Conservation (phyloP, 2,113 vertebrate genomes). For the Amblyornis subalaris region DNA sequence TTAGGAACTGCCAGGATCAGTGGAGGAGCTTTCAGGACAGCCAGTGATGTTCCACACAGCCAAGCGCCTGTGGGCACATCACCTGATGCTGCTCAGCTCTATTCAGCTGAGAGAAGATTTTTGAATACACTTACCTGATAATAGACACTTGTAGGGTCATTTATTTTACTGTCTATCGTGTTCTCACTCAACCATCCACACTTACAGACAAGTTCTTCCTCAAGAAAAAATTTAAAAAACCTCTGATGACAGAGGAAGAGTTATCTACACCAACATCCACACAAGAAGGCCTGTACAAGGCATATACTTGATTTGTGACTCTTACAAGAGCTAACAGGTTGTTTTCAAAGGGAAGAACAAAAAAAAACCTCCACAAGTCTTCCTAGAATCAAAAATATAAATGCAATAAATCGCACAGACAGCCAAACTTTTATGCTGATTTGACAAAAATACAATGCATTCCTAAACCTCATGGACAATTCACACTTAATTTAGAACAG, state of each 20-base stretch:
- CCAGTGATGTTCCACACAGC: neutral
- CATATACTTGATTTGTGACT: neutral
- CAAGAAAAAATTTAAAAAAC: neutral
- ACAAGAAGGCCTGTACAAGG: neutral
- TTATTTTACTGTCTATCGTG: neutral
- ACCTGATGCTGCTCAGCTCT: neutral
- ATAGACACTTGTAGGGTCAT: neutral
- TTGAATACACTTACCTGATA: neutral
- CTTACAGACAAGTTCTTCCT: neutral
- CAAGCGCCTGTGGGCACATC: neutral
- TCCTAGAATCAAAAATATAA: neutral
- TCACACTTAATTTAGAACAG: neutral
- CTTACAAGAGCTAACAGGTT: neutral
- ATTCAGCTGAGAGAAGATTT: neutral
- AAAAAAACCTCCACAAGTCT: neutral
- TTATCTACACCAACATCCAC: neutral
- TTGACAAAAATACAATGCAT: neutral
- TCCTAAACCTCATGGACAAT: neutral
- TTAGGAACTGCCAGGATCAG: neutral
- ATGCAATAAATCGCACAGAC: neutral
- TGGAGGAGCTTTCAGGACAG: neutral
- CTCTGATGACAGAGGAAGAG: neutral
- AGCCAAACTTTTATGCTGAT: neutral
- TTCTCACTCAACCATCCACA: neutral
- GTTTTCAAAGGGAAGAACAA: neutral